Evolutionary conservation across 2,888 invertebrate species (phyloP), one percentile per base, ranked within the genome.

Genomic region (Stenichneumon culpator): DNA sequence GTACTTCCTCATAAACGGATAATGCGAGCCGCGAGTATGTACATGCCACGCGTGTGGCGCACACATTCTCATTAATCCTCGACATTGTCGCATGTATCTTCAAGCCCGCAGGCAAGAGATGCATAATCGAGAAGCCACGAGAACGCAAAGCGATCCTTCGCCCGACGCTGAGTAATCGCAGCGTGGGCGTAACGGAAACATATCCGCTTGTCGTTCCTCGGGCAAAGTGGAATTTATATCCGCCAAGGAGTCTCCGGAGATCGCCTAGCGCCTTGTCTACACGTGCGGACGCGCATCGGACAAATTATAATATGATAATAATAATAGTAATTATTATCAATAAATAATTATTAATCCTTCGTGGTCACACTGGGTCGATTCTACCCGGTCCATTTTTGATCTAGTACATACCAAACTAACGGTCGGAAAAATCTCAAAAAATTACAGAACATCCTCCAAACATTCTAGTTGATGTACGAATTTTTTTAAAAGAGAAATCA

Each of bases 71-170:
- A 67, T 80, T 72, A 6, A 74, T 74, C 28, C 47, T 74, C 57
- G 73, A 19, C 54, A 16, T 72, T 74, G 72, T 57, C 25, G 3
- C 68, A 9, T 57, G 50, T 22, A 25, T 22, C 74, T 70, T 72
- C 70, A 69, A 22, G 19, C 54, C 39, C 52, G 72, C 14, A 57
- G 72, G n/a, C 19, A 67, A 14, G 52, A 77, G 22, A 67, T 72
- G 78, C 52, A 69, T 79, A 52, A 65, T 83, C 57, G 68, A 52
- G 60, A 83, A 69, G 72, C 60, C 69, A 73, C 68, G 60, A 28
- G 25, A 3, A 57, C 68, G 25, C 52, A 50, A 47, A 70, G 54
- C 39, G n/a, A 54, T 65, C 57, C 63, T 72, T 72, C 72, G 72
- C 36, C 36, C 63, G 79, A 69, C 63, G 57, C 60, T 74, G 79